Evolutionary conservation across 53 echinoderm and acorn worm genomes (phyloP).

Genomic region (Patiria pectinifera): DNA sequence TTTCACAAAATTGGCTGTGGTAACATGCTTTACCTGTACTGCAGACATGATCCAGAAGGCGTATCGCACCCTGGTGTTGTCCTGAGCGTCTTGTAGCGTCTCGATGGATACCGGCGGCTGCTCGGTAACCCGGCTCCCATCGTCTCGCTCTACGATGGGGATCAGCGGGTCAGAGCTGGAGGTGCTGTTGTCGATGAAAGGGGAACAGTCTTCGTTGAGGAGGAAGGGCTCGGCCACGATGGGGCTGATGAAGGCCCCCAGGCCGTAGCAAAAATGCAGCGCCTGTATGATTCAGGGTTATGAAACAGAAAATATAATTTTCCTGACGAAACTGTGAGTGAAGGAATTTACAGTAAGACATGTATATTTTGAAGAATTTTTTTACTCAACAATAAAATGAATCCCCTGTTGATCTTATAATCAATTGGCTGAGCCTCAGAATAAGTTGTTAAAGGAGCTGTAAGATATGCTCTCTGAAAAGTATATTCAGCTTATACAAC

Average conservation of each 20-base stretch:
- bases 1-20: not conserved
- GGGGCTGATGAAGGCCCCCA: conserved; percentile 95
- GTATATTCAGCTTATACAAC: too few relatives aligned
- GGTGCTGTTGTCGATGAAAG: conserved; percentile 69
- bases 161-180: conserved; percentile 51
- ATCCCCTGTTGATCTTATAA: too few relatives aligned
- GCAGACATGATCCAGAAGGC: conserved; percentile 99
- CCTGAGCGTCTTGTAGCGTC: conserved; percentile 79
- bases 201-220: conserved; percentile 88
- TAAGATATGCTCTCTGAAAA: too few relatives aligned
- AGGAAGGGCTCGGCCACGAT: conserved; percentile 98
- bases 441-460: too few relatives aligned
- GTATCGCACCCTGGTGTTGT: conserved; percentile 80
- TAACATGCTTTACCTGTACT: conserved; percentile 74
- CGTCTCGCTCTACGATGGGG: conserved; percentile 49
- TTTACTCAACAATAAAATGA: too few relatives aligned
- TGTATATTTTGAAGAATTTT: too few relatives aligned
- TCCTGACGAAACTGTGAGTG: not conserved
- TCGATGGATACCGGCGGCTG: conserved; percentile 56
- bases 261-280: conserved; percentile 96
- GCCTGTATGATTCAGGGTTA: conserved; percentile 62
- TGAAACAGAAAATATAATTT: not conserved
- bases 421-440: too few relatives aligned
- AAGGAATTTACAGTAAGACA: too few relatives aligned
- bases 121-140: conserved; percentile 8